Evolutionary conservation across 2,888 invertebrate genomes (phyloP).

Genomic region (Octonoba sinensis): DNA sequence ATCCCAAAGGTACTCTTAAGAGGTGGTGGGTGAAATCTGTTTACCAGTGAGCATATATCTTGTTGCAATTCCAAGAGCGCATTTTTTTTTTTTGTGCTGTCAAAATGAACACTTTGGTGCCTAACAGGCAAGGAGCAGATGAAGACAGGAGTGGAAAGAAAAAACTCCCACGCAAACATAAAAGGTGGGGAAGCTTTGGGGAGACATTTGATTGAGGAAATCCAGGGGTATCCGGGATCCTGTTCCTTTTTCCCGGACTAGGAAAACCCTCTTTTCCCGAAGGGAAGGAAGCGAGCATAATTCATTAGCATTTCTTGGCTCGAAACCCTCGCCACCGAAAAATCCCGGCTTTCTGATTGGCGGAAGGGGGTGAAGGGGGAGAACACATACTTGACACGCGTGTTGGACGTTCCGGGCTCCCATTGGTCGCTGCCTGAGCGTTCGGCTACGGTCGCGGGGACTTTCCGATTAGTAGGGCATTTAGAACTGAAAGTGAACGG

Average conservation of each 20-base stretch:
- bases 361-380: slow-evolving; percentile 34
- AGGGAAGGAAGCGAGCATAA: slow-evolving; percentile 56
- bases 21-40: not conserved
- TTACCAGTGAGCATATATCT: not conserved
- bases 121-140: slow-evolving; percentile 13
- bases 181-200: slow-evolving; percentile 8
- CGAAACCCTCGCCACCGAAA: slow-evolving; percentile 25
- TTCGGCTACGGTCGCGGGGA: slow-evolving; percentile 40
- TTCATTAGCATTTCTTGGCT: slow-evolving; percentile 61
- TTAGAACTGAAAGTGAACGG: slow-evolving; percentile 41
- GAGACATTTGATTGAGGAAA: slow-evolving; percentile 57
- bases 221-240: slow-evolving; percentile 63
- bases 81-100: slow-evolving; percentile 36
- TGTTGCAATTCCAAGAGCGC: slow-evolving; percentile 7
- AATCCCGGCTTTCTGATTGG: slow-evolving; percentile 59
- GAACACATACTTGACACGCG: slow-evolving; percentile 62
- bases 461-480: slow-evolving; percentile 42
- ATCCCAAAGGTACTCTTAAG: not conserved
- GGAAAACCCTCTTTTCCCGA: slow-evolving; percentile 56
- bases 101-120: slow-evolving; percentile 33
- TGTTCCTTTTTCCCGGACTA: slow-evolving; percentile 53
- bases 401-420: slow-evolving; percentile 45
- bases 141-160: slow-evolving; percentile 11
- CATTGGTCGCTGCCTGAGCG: slow-evolving; percentile 54
- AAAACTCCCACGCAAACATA: slow-evolving; percentile 44